Conservation (phyloP, 2,888 invertebrate species). For the Rosalia funebris region DNA sequence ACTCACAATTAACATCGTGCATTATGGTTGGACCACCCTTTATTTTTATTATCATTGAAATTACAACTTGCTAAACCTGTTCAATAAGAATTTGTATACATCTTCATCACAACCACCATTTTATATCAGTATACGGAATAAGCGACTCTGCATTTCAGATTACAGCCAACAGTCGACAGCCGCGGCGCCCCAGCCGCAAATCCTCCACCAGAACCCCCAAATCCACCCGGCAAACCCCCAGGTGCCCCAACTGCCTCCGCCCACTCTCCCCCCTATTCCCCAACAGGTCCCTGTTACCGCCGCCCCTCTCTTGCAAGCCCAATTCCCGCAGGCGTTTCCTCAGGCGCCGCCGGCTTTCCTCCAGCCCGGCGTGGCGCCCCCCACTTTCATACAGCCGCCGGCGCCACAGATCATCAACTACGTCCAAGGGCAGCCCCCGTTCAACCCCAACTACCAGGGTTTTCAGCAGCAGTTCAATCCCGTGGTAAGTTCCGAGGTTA, state of each 20-base stretch:
- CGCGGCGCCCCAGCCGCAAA: slow-evolving; percentile 36
- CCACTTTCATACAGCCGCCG: slow-evolving; percentile 50
- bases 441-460: slow-evolving; percentile 56
- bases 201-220: slow-evolving; percentile 43
- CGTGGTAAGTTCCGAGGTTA: slow-evolving; percentile 52
- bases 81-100: too few relatives aligned
- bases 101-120: too few relatives aligned
- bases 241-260: slow-evolving; percentile 44
- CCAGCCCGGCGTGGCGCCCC: slow-evolving; percentile 48
- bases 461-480: slow-evolving; percentile 60
- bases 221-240: slow-evolving; percentile 44
- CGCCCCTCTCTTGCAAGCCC: slow-evolving; percentile 42
- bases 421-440: slow-evolving; percentile 58
- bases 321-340: slow-evolving; percentile 56
- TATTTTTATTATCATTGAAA: too few relatives aligned
- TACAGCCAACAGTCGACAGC: too few relatives aligned
- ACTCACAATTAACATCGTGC: too few relatives aligned
- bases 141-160: too few relatives aligned
- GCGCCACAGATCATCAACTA: slow-evolving; percentile 59
- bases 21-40: too few relatives aligned
- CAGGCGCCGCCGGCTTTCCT: slow-evolving; percentile 56
- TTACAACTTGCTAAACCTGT: too few relatives aligned
- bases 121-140: too few relatives aligned
- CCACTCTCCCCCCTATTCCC: slow-evolving; percentile 39
- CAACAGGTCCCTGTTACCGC: slow-evolving; percentile 57